These are phyloP conservation scores for Arctopsyche grandis DNA, from an alignment of 1,140 invertebrate genomes.

Conservation along the genomic window DNA sequence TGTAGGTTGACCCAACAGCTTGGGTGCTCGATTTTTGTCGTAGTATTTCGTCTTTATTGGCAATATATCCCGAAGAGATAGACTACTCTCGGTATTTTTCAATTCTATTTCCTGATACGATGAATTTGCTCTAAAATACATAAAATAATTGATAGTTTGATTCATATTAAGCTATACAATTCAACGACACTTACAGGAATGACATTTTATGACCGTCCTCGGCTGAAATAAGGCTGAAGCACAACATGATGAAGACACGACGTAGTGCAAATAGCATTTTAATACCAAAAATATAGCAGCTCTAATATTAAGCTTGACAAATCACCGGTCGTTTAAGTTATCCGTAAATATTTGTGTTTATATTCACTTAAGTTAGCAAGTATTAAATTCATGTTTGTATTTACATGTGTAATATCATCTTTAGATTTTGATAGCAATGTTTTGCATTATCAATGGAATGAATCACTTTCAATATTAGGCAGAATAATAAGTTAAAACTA, in stretches of 20 bases:
- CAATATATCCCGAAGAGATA: slow-evolving; percentile 83
- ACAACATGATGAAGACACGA: background rate
- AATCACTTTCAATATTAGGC: background rate
- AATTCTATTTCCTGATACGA: slow-evolving; percentile 65
- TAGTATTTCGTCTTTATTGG: slow-evolving; percentile 86
- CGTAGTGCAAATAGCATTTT: slow-evolving; percentile 7
- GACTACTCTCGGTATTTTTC: slow-evolving; percentile 68
- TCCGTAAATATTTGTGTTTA: no score
- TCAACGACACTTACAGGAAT: slow-evolving; percentile 31
- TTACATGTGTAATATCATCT: no score
- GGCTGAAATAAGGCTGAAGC: background rate
- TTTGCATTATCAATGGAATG: no score
- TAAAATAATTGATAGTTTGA: background rate
- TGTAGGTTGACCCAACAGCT: slow-evolving; percentile 84
- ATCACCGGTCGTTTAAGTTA: background rate
- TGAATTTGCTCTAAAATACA: slow-evolving; percentile 59
- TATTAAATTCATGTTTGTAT: slow-evolving; percentile 7
- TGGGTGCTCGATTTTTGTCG: slow-evolving; percentile 89
- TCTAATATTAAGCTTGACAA: background rate
- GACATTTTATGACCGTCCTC: slow-evolving; percentile 28
- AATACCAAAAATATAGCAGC: background rate
- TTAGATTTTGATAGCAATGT: no score
- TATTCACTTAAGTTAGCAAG: background rate
- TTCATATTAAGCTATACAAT: background rate
- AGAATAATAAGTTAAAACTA: background rate